Evolutionary conservation across 2,113 vertebrate species (phyloP), one percentile per base, ranked within the genome.

Genomic region (Trogon melanurus): DNA sequence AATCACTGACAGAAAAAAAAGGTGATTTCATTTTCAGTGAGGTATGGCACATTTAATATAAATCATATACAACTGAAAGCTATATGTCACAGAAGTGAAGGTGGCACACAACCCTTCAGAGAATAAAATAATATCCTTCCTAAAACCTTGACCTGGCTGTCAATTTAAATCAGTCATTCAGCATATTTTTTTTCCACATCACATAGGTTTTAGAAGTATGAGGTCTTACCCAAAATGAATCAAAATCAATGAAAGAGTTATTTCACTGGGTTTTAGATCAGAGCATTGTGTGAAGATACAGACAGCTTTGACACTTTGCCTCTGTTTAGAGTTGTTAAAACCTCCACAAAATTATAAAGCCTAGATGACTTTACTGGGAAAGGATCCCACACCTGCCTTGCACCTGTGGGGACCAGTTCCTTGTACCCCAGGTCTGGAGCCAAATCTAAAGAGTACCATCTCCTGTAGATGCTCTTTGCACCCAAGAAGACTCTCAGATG

Each of bases 41-140:
- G 30, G 79, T 36, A 58, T n/a, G 11, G 36, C 10, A 76, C n/a
- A 84, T 73, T 69, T 81, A 78, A 58, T 87, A 88, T 79, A 70
- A 85, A 90, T 83, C 88, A 83, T 32, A 84, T 16, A 85, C 16
- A 91, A 91, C 89, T 73, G 25, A 83, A 85, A 81, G 27, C 51
- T 73, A 13, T 51, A 69, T 41, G 85, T 95, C 85, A 88, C 47
- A 62, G 48, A 83, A 75, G 10, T 47, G 58, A 80, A 88, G 20
- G 70, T 73, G 54, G 57, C 27, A 62, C 27, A 79, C 3, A 74
- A 21, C 25, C 50, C 66, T 85, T 65, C 54, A 85, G 50, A 88
- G 47, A 85, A 76, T 32, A 82, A 91, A 81, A 83, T 50, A 69
- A 32, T 75, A 67, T 51, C 20, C 34, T 88, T 16, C 20, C 13